A percentile compares a stretch with the other conserved stretches of the same genome.
phyloP scores from a whole-genome alignment of 1,140 invertebrate genomes.

The Melipona quadrifasciata region DNA sequence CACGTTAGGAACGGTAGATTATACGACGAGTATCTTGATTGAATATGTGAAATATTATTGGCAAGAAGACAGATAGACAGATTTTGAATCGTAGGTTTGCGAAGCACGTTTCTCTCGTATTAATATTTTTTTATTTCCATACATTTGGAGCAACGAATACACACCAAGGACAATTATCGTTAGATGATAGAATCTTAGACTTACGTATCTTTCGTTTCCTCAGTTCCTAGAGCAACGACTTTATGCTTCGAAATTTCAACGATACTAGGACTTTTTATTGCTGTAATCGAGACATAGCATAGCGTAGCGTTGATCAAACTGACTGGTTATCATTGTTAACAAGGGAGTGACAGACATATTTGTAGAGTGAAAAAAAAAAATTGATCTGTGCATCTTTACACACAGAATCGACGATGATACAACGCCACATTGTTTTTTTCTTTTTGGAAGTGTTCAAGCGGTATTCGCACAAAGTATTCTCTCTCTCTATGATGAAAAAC shows the following conservation, averaged over 20 bases:
- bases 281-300: neutral
- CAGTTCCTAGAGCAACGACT: neutral
- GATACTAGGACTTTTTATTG: neutral
- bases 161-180: neutral
- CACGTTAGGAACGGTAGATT: neutral
- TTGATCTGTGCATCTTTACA: constrained; percentile 1
- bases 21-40: neutral
- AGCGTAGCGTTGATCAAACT: neutral
- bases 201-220: neutral
- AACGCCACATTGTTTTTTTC: neutral
- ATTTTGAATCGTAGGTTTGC: neutral
- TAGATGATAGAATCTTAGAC: neutral
- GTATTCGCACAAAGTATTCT: neutral
- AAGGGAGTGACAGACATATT: neutral
- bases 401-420: neutral
- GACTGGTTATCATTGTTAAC: neutral
- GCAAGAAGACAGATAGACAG: neutral
- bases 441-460: neutral
- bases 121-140: no score
- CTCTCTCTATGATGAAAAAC: neutral
- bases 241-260: neutral
- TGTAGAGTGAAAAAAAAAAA: neutral
- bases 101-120: neutral
- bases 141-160: constrained; percentile 14
- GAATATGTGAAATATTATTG: neutral